Evolutionary conservation across 2,113 vertebrate species (phyloP).

Genomic region (Marmota monax): DNA sequence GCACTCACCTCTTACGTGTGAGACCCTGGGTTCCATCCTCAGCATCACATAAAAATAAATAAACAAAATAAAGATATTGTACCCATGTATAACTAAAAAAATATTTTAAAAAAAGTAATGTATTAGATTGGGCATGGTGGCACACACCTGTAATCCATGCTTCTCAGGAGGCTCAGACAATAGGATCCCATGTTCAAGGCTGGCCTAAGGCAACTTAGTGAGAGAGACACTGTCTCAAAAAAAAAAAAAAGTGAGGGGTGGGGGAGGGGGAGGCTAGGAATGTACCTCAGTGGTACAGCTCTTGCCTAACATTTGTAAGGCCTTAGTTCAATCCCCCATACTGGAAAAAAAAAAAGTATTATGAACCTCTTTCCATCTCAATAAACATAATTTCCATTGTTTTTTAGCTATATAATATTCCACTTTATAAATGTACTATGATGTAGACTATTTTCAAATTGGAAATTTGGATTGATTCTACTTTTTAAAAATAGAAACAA

Average conservation of each 20-base stretch:
- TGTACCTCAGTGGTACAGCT: neutral
- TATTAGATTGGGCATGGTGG: no score
- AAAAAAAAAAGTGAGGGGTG: no score
- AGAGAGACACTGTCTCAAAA: neutral
- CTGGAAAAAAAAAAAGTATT: neutral
- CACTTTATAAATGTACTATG: neutral
- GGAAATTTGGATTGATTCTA: neutral
- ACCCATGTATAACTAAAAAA: no score
- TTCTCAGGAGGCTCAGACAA: neutral
- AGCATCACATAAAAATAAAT: no score
- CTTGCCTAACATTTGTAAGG: no score
- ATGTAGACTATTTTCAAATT: neutral
- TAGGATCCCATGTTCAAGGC: neutral
- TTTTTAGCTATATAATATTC: neutral
- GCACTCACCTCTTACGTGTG: no score
- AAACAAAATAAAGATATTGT: no score
- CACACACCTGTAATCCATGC: no score
- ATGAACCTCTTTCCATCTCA: neutral
- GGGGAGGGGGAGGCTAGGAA: neutral
- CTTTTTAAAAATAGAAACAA: slow-evolving; percentile 20
- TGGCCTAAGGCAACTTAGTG: neutral
- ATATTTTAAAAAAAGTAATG: no score
- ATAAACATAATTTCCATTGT: neutral
- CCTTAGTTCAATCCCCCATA: neutral
- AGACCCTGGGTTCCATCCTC: no score